phyloP scores from a whole-genome alignment of 2,888 invertebrate genomes.

The Tetanocera ferruginea region DNA sequence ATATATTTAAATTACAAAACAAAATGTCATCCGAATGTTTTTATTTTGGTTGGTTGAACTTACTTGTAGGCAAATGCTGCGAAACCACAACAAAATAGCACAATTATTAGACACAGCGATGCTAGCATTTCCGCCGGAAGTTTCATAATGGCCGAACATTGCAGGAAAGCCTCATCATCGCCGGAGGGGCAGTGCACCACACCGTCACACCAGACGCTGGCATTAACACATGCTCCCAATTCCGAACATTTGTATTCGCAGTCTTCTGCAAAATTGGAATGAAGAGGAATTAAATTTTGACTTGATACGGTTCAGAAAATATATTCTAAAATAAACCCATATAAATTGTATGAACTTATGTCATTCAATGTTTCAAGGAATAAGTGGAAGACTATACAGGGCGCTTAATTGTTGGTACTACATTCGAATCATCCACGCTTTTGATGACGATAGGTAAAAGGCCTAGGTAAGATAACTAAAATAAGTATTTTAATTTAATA shows the following conservation, averaged over 20 bases:
- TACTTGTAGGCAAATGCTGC: conserved; percentile 72
- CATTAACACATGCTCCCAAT: conserved; percentile 84
- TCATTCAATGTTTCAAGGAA: too few relatives aligned
- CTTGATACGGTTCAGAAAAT: neutral
- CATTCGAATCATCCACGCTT: too few relatives aligned
- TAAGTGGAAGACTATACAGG: too few relatives aligned
- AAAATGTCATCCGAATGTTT: neutral
- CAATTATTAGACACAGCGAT: conserved; percentile 71
- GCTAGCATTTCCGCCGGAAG: conserved; percentile 82
- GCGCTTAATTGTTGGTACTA: too few relatives aligned
- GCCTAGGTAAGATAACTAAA: too few relatives aligned
- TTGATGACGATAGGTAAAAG: too few relatives aligned
- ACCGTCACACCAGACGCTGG: conserved; percentile 86
- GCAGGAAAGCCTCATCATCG: conserved; percentile 83
- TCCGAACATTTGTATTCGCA: conserved; percentile 84
- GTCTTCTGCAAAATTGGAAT: conserved; percentile 72
- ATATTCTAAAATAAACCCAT: neutral
- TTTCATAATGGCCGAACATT: conserved; percentile 83
- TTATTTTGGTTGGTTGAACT: conserved; percentile 52
- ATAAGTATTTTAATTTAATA: too few relatives aligned
- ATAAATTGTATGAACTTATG: neutral
- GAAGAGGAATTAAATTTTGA: neutral
- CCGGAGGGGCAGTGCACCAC: conserved; percentile 83
- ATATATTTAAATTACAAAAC: neutral
- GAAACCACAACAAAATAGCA: conserved; percentile 70